Conservation (phyloP, 2,797 vertebrate species). For the Hoplostethus atlanticus region DNA sequence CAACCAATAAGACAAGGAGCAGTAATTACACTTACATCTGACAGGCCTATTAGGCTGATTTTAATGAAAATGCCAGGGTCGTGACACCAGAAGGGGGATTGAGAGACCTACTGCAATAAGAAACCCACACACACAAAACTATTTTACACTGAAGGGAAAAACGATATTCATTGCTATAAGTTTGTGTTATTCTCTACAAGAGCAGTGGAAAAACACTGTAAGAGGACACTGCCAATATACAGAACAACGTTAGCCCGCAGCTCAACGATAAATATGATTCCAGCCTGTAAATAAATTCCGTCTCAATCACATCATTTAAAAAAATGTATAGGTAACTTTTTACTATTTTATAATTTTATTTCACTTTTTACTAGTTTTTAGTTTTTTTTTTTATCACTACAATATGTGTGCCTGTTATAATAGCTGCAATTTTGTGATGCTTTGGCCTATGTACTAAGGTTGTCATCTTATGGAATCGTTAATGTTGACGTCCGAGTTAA, state of each 20-base stretch:
- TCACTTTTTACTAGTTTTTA: too few relatives aligned
- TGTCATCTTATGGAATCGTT: not conserved
- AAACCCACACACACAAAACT: constrained; percentile 11
- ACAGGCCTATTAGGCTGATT: constrained; percentile 57
- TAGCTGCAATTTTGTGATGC: too few relatives aligned
- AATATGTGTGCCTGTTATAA: too few relatives aligned
- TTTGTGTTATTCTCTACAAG: constrained; percentile 10
- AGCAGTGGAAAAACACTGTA: not conserved
- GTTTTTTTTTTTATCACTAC: too few relatives aligned
- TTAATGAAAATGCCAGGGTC: constrained; percentile 62
- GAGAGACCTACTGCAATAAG: constrained; percentile 1
- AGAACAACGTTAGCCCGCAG: not conserved
- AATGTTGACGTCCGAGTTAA: not conserved
- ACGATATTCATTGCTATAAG: not conserved
- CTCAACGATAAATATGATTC: too few relatives aligned
- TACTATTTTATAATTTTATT: too few relatives aligned
- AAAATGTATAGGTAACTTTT: too few relatives aligned
- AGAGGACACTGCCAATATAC: not conserved
- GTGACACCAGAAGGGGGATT: constrained; percentile 27
- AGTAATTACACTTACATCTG: constrained; percentile 53
- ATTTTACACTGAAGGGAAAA: not conserved
- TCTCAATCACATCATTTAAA: too few relatives aligned
- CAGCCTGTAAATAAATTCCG: too few relatives aligned
- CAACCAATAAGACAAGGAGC: constrained; percentile 15
- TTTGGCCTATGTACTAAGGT: too few relatives aligned